Evolutionary conservation across 2,113 vertebrate genomes (phyloP).

Genomic region (Anhinga rufa): DNA sequence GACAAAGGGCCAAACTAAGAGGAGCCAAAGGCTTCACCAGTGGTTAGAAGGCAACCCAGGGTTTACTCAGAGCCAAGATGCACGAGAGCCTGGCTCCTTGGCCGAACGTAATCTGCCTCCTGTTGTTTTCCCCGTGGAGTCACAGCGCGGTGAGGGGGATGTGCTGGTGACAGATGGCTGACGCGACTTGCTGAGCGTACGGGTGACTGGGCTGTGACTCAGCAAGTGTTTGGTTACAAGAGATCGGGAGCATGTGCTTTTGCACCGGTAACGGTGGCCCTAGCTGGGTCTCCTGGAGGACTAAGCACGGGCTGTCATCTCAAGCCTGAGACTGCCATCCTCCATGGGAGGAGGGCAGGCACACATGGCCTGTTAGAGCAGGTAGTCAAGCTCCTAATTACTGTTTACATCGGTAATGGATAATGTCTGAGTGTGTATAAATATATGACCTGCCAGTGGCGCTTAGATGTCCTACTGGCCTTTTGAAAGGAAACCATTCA

Average conservation of each 20-base stretch:
- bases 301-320: neutral
- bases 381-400: neutral
- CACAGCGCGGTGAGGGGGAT: slow-evolving; percentile 50
- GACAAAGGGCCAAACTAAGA: neutral
- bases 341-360: neutral
- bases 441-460: neutral
- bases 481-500: neutral
- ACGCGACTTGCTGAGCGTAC: neutral
- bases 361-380: neutral
- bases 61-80: neutral
- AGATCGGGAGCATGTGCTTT: neutral
- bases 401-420: neutral
- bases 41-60: neutral
- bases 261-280: neutral
- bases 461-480: neutral
- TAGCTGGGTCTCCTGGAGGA: neutral
- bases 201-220: slow-evolving; percentile 66
- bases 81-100: neutral
- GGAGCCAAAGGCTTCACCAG: neutral
- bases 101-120: neutral
- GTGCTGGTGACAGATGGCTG: slow-evolving; percentile 57
- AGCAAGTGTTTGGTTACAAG: slow-evolving; percentile 49
- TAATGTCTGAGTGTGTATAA: neutral
- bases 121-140: slow-evolving; percentile 42
- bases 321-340: neutral